These are phyloP conservation scores for Latrodectus geometricus DNA, from an alignment of 1,140 invertebrate species.

Conservation along the genomic window DNA sequence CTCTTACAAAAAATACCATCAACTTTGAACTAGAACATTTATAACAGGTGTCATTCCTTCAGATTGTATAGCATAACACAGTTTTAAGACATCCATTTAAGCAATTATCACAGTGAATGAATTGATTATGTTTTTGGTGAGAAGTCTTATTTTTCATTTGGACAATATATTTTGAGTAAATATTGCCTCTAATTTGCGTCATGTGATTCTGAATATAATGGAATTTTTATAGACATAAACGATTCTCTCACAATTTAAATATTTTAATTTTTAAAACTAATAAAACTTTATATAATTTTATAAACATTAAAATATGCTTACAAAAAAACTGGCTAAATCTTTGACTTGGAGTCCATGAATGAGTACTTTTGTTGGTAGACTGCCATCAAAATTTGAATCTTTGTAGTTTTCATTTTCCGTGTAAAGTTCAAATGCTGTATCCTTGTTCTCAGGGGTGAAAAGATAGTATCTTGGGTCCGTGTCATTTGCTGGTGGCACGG, in stretches of 20 bases:
- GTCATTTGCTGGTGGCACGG: conserved; percentile 8
- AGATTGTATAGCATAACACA: too few relatives aligned
- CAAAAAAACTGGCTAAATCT: background rate
- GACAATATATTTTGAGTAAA: too few relatives aligned
- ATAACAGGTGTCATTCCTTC: too few relatives aligned
- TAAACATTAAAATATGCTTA: background rate
- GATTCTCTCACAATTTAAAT: background rate
- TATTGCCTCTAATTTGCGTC: too few relatives aligned
- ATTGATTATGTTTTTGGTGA: too few relatives aligned
- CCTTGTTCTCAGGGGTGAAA: background rate
- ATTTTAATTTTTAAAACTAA: too few relatives aligned
- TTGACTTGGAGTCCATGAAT: conserved; percentile 8
- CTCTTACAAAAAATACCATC: too few relatives aligned
- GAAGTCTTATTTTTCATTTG: too few relatives aligned
- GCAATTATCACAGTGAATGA: too few relatives aligned
- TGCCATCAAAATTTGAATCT: conserved; percentile 8
- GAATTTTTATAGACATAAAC: background rate
- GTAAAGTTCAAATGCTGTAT: background rate
- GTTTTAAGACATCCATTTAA: too few relatives aligned
- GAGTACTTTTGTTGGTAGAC: background rate
- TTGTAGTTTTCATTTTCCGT: background rate
- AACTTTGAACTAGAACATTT: too few relatives aligned
- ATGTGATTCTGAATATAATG: too few relatives aligned
- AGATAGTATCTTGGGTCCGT: background rate
- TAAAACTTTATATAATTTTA: background rate